Evolutionary conservation across 1,140 invertebrate species (phyloP).

Genomic region (Meloidogyne hapla): DNA sequence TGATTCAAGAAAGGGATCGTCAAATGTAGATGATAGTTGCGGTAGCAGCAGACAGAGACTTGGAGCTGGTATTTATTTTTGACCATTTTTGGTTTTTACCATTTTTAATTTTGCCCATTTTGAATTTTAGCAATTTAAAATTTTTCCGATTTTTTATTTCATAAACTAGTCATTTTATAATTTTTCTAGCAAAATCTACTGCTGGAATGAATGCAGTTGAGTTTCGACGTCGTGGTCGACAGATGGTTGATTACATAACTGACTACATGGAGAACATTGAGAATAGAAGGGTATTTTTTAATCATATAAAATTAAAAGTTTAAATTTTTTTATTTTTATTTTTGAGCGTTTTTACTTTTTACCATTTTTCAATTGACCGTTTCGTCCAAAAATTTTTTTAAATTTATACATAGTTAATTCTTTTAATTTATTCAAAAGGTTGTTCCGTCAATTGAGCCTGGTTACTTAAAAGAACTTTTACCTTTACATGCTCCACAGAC

Average conservation of each 20-base stretch:
- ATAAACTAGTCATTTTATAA: too few species aligned
- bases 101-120: not conserved
- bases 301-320: not conserved
- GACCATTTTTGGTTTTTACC: not conserved
- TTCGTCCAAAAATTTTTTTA: too few species aligned
- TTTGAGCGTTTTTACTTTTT: not conserved
- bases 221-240: conserved; percentile 82
- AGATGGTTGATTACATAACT: conserved; percentile 97
- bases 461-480: conserved; percentile 79
- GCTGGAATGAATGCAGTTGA: conserved; percentile 80
- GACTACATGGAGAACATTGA: conserved; percentile 84
- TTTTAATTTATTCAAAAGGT: conserved; percentile 6
- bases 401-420: not conserved
- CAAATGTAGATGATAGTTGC: not conserved
- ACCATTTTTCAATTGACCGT: not conserved
- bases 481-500: conserved; percentile 81
- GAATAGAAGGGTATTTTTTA: conserved; percentile 68
- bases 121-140: not conserved
- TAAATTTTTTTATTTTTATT: not conserved
- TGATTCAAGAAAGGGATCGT: not conserved
- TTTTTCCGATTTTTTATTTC: too few species aligned
- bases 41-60: not conserved
- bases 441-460: conserved; percentile 27
- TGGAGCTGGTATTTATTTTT: not conserved
- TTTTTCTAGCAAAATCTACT: conserved; percentile 24